Conservation (phyloP, 1,140 invertebrate species). For the Vollenhovia emeryi region DNA sequence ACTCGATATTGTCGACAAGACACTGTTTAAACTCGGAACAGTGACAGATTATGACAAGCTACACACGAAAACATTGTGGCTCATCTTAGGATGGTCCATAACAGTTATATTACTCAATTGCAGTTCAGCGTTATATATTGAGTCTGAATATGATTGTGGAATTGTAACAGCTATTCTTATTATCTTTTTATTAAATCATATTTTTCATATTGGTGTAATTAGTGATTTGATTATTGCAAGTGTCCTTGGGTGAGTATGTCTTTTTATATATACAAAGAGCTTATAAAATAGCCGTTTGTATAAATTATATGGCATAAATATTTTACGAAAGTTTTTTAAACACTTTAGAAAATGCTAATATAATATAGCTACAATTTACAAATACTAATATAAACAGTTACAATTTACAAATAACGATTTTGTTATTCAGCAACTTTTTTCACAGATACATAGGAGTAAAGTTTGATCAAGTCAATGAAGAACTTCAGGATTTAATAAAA, state of each 20-base stretch:
- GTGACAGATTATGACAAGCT: constrained; percentile 9
- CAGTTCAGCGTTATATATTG: background rate
- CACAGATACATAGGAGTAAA: background rate
- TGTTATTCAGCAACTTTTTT: background rate
- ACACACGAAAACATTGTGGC: background rate
- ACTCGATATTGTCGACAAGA: background rate
- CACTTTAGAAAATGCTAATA: background rate
- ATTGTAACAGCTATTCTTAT: background rate
- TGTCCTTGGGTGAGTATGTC: background rate
- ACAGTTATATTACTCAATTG: background rate
- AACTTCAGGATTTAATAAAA: background rate
- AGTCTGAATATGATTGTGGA: too few species aligned
- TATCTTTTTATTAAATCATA: background rate
- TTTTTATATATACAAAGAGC: background rate
- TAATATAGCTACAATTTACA: background rate
- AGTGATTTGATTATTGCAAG: background rate
- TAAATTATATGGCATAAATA: background rate
- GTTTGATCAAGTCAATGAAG: constrained; percentile 6
- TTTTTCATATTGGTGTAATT: background rate
- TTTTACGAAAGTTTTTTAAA: background rate
- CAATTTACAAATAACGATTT: background rate
- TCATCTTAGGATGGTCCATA: background rate
- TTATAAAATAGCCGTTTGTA: background rate
- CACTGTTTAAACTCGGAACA: background rate
- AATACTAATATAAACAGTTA: too few species aligned